Conservation (phyloP, 2,113 vertebrate genomes). For the Pangasianodon gigas region DNA sequence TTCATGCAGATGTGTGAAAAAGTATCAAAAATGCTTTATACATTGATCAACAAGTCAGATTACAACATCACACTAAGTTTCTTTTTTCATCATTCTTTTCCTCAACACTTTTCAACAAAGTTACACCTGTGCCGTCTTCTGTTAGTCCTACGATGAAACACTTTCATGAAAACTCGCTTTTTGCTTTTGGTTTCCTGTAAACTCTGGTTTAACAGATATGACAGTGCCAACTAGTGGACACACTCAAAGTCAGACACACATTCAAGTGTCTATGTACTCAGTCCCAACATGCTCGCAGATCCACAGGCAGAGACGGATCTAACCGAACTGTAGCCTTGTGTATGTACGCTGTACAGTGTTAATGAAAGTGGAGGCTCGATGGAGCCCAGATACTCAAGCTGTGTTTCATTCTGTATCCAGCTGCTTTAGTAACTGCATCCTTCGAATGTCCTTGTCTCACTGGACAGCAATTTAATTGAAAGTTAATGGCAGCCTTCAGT, state of each 20-base stretch:
- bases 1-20: background rate
- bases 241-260: background rate
- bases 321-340: background rate
- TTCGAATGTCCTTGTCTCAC: background rate
- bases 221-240: background rate
- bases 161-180: background rate
- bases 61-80: background rate
- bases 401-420: background rate
- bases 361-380: background rate
- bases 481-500: background rate
- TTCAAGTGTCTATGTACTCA: background rate
- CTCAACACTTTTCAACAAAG: no score
- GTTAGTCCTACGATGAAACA: background rate
- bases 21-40: background rate
- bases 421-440: background rate
- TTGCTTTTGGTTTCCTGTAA: background rate
- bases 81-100: no score
- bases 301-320: no score
- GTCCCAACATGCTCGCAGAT: background rate
- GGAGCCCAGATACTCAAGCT: conserved; percentile 4
- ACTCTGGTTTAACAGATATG: background rate
- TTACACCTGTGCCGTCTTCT: no score
- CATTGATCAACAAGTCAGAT: background rate
- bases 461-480: background rate
- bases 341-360: background rate